phyloP scores from a whole-genome alignment of 2,888 invertebrate genomes.

The Eurytoma adleriae region DNA sequence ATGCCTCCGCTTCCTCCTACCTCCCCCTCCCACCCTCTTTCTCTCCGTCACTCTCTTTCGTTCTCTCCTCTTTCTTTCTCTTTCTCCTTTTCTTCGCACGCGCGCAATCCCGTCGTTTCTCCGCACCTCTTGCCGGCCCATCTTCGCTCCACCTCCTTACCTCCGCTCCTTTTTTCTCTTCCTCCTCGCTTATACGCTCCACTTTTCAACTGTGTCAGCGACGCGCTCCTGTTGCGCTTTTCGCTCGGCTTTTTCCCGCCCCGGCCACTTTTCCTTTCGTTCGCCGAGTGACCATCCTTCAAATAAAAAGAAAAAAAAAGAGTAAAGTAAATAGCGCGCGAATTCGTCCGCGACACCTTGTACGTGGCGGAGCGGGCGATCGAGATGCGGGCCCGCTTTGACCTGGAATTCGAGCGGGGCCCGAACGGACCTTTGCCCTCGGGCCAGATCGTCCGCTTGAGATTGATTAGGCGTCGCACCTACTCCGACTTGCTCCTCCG shows the following conservation, averaged over 20 bases:
- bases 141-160: too few species aligned
- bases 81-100: background rate
- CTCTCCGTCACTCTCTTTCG: background rate
- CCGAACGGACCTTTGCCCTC: conserved; percentile 28
- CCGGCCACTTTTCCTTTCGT: conserved; percentile 1
- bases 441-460: conserved; percentile 11
- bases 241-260: conserved; percentile 17
- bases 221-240: background rate
- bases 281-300: too few species aligned
- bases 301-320: too few species aligned
- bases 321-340: too few species aligned
- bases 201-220: conserved; percentile 50
- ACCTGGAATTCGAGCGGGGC: conserved; percentile 18
- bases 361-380: too few species aligned
- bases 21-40: background rate
- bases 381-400: background rate
- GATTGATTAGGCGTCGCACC: conserved; percentile 20
- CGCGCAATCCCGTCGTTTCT: background rate
- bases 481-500: background rate
- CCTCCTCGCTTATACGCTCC: conserved; percentile 26
- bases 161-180: background rate
- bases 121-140: background rate
- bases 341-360: too few species aligned
- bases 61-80: conserved; percentile 14
- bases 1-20: background rate